A percentile compares a stretch with the other conserved stretches of the same genome.
Evolutionary conservation across 2,113 vertebrate species (phyloP).

Genomic region (Oceanites oceanicus): DNA sequence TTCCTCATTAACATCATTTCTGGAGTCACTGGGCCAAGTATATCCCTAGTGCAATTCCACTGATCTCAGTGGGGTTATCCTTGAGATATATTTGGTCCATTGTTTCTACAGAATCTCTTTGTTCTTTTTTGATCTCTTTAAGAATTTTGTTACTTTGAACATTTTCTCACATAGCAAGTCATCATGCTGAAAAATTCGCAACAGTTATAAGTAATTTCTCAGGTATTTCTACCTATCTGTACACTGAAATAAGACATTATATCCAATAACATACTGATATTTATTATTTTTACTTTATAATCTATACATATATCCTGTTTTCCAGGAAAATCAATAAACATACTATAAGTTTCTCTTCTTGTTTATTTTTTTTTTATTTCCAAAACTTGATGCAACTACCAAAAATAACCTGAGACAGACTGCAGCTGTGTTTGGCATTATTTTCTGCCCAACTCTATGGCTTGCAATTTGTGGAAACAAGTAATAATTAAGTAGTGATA

Average conservation of each 20-base stretch:
- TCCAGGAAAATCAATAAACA: background rate
- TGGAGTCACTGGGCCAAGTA: conserved; percentile 62
- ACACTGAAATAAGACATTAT: background rate
- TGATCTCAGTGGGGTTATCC: conserved; percentile 61
- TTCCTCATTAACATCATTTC: conserved; percentile 69
- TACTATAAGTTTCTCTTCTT: background rate
- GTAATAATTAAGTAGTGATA: background rate
- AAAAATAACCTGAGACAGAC: background rate
- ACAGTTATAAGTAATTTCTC: background rate
- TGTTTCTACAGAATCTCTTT: conserved; percentile 53
- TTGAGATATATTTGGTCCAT: conserved; percentile 47
- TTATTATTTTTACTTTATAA: background rate
- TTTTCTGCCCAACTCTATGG: background rate
- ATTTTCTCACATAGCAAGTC: background rate
- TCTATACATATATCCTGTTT: background rate
- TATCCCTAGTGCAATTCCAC: conserved; percentile 59
- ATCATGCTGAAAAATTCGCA: background rate
- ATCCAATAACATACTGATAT: background rate
- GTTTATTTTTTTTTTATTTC: background rate
- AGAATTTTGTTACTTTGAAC: conserved; percentile 51
- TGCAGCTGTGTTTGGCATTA: background rate
- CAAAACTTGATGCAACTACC: background rate
- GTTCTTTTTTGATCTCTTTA: conserved; percentile 41
- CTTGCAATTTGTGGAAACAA: background rate
- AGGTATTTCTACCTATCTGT: background rate